Percentiles rank a stretch among this genome's conserved stretches.
phyloP scores from a whole-genome alignment of 2,888 invertebrate genomes.

The Caenorhabditis imperialis region DNA sequence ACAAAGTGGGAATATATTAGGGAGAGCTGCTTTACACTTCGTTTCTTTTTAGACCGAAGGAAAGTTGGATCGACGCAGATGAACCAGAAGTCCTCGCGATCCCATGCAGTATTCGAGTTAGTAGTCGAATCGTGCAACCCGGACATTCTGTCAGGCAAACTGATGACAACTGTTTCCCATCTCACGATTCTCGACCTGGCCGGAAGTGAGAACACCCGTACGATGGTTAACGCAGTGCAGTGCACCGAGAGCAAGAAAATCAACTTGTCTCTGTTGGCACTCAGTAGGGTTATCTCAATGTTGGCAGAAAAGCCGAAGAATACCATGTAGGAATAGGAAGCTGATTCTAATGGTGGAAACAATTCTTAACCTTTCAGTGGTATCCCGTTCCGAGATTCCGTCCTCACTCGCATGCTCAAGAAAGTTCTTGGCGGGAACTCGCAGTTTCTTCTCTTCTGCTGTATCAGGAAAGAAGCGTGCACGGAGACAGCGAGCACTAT shows the following conservation, averaged over 20 bases:
- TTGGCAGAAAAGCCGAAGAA: constrained; percentile 3
- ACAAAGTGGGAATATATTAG: background rate
- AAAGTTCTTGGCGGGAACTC: constrained; percentile 17
- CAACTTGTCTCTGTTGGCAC: constrained; percentile 18
- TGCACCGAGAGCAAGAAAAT: constrained; percentile 8
- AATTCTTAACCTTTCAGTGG: background rate
- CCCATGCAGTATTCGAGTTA: constrained; percentile 10
- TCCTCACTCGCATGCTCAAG: constrained; percentile 15
- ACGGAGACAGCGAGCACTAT: constrained; percentile 7
- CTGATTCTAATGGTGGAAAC: background rate
- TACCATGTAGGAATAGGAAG: too few relatives aligned
- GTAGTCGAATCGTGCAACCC: constrained; percentile 9
- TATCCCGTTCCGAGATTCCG: constrained; percentile 4
- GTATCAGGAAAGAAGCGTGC: constrained; percentile 4
- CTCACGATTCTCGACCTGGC: constrained; percentile 16
- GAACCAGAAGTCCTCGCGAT: constrained; percentile 19
- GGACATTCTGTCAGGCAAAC: background rate
- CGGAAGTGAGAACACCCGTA: constrained; percentile 19
- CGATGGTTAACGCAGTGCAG: background rate
- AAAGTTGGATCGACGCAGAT: constrained; percentile 7
- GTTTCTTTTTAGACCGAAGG: constrained; percentile 4
- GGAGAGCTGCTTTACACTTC: too few relatives aligned
- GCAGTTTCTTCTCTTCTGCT: constrained; percentile 12
- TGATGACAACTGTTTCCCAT: constrained; percentile 2
- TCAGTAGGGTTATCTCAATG: constrained; percentile 4